phyloP scores from a whole-genome alignment of 1,140 invertebrate species.

The Polypedilum pembai region DNA sequence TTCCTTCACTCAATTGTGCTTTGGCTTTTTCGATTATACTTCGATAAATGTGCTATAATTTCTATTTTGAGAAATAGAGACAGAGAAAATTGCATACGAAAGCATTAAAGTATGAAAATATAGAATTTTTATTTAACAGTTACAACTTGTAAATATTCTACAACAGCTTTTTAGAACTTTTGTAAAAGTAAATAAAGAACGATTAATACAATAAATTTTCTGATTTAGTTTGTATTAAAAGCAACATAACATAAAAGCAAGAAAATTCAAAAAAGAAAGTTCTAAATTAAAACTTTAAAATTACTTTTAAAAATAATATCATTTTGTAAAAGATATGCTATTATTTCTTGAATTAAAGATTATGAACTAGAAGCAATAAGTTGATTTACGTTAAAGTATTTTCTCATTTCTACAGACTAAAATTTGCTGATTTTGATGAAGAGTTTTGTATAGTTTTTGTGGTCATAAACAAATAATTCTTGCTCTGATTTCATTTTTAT shows the following conservation, averaged over 20 bases:
- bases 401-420: background rate
- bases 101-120: background rate
- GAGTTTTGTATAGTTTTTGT: background rate
- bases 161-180: too few relatives aligned
- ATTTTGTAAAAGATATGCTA: too few relatives aligned
- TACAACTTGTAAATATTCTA: too few relatives aligned
- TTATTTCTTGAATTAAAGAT: too few relatives aligned
- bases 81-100: background rate
- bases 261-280: too few relatives aligned
- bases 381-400: slow-evolving; percentile 9
- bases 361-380: background rate
- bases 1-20: background rate
- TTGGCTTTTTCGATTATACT: background rate
- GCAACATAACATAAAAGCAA: too few relatives aligned
- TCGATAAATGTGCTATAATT: background rate
- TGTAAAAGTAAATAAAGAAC: too few relatives aligned
- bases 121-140: too few relatives aligned
- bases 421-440: slow-evolving; percentile 5
- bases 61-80: background rate
- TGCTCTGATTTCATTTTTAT: background rate
- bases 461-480: background rate
- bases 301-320: too few relatives aligned
- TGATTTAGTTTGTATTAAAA: too few relatives aligned
- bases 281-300: too few relatives aligned
- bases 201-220: too few relatives aligned